These are phyloP conservation scores for Saccostrea echinata DNA, from an alignment of 1,140 invertebrate genomes.

Conservation along the genomic window DNA sequence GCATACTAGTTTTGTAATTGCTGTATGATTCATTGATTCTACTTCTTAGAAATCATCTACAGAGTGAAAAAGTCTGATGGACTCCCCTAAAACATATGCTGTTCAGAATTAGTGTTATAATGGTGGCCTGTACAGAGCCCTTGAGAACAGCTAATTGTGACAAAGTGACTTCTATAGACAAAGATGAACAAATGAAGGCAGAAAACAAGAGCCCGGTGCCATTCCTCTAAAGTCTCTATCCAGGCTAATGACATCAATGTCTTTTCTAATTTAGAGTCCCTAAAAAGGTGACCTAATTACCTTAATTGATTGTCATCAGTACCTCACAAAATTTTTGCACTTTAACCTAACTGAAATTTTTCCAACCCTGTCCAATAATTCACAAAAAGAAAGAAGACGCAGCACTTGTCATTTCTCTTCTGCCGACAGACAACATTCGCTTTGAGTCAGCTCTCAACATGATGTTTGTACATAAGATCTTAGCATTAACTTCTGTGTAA, in stretches of 20 bases:
- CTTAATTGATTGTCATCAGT: neutral
- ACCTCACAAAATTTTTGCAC: neutral
- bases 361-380: neutral
- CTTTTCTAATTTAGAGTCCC: neutral
- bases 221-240: neutral
- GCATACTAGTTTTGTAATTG: conserved; percentile 21
- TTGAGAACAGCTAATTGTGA: neutral
- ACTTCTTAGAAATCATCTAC: neutral
- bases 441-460: conserved; percentile 29
- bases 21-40: neutral
- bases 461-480: conserved; percentile 12
- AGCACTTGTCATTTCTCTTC: conserved; percentile 5
- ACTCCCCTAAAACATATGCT: neutral
- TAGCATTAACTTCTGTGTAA: conserved; percentile 9
- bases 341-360: neutral
- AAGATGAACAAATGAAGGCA: neutral
- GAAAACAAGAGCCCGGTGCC: neutral
- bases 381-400: neutral
- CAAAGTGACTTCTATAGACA: neutral
- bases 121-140: neutral
- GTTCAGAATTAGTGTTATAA: neutral
- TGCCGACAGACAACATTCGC: neutral
- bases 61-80: neutral
- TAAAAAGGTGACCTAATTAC: conserved; percentile 11
- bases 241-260: neutral